Base-by-base conservation (phyloP, 2,888 invertebrate genomes). In the Polyommatus icarus region DNA sequence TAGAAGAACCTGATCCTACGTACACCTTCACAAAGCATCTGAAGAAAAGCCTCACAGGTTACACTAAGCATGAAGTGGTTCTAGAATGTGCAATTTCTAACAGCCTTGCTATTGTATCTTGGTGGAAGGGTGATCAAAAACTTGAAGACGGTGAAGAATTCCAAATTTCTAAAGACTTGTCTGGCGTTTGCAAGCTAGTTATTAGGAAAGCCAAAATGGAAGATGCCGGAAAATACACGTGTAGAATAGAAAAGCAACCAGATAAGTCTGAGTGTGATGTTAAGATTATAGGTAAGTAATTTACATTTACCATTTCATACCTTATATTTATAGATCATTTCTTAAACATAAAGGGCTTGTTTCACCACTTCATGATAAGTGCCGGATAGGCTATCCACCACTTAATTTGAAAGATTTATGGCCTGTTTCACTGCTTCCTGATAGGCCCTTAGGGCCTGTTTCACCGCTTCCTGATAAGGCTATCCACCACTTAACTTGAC, bases 1-100 rank as follows among this genome's bases (percentile, higher is more conserved):
- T 99, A 32, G 99, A 99, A 87, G 99, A 99, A 91, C 98, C 99
- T 79, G 99, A 99, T 91, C 99, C 99, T 57, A 96, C 96, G 18
- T 99, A 98, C 89, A 96, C 96, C 79, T 99, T 99, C 94, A 96
- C 97, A 7, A 99, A 98, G 90, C 96, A 96, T 71, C 94, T 99
- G 77, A 97, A 98, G 83, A 98, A 98, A 91, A 97, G 96, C 84
- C 96, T 96, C 72, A 98, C 98, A 84, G 98, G 99, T 29, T 99
- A 97, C 88, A 97, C 98, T 0, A 96, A 97, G 84, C 99, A 99
- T 89, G 99, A 99, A 88, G 96, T 97, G 0, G 95, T 96, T 79
- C 94, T 99, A 83, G 99, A 99, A 89, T 99, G 99, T 93, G 96
- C 97, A 59, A 97, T 99, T 72, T 99, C 98, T 86, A 99, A 97